phyloP scores from a whole-genome alignment of 2,888 invertebrate genomes.

The Phyto melanocephala region DNA sequence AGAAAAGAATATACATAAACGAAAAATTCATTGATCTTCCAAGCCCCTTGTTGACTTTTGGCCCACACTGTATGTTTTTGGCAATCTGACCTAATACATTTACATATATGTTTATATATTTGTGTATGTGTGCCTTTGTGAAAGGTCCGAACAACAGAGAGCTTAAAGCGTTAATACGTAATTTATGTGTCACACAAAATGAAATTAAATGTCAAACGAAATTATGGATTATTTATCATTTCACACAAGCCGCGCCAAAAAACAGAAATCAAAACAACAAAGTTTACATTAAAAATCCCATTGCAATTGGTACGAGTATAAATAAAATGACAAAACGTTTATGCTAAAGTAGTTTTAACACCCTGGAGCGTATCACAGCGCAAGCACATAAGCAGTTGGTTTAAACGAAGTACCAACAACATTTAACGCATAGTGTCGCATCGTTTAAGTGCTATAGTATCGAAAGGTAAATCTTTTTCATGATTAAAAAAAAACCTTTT shows the following conservation, averaged over 20 bases:
- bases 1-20: too few species aligned
- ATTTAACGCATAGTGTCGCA: conserved; percentile 49
- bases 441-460: conserved; percentile 32
- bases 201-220: conserved; percentile 79
- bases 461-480: neutral
- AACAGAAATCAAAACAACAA: conserved; percentile 29
- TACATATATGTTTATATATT: too few species aligned
- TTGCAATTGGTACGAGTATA: conserved; percentile 34
- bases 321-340: conserved; percentile 49
- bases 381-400: conserved; percentile 35
- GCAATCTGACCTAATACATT: too few species aligned
- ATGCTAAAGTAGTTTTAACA: conserved; percentile 51
- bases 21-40: too few species aligned
- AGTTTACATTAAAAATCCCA: neutral
- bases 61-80: too few species aligned
- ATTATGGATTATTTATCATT: conserved; percentile 79
- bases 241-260: conserved; percentile 69
- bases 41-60: too few species aligned
- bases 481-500: neutral
- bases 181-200: conserved; percentile 79
- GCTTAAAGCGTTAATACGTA: conserved; percentile 79
- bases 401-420: conserved; percentile 13
- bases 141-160: conserved; percentile 57
- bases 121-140: neutral
- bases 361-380: conserved; percentile 55